Percentiles rank a stretch among this genome's conserved stretches.
Evolutionary conservation across 2,797 vertebrate species (phyloP).

Genomic region (Muscicapa striata): DNA sequence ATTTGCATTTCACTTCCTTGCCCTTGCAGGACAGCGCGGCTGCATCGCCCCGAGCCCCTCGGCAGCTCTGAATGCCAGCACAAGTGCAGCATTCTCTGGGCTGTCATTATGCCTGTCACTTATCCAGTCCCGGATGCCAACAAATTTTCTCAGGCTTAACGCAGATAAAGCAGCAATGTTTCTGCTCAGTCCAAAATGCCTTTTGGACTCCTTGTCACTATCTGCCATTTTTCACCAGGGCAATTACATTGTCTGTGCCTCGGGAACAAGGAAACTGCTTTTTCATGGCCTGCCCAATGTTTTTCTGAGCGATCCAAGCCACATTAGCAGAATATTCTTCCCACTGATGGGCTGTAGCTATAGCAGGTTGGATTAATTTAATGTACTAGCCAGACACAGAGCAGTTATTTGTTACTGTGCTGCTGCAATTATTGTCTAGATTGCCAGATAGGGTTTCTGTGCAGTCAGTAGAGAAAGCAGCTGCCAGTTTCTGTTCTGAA

Average conservation of each 20-base stretch:
- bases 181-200: conserved; percentile 59
- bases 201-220: conserved; percentile 64
- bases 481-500: conserved; percentile 63
- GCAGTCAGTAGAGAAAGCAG: conserved; percentile 39
- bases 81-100: conserved; percentile 64
- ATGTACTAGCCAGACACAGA: conserved; percentile 58
- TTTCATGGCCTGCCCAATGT: conserved; percentile 31
- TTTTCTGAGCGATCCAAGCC: conserved; percentile 26
- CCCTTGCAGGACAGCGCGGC: conserved; percentile 43
- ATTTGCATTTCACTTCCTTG: conserved; percentile 66
- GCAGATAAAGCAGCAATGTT: conserved; percentile 71
- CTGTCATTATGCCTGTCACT: conserved; percentile 71
- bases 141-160: conserved; percentile 72
- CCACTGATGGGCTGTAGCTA: conserved; percentile 11
- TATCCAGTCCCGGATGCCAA: conserved; percentile 67
- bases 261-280: conserved; percentile 33
- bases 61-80: conserved; percentile 59
- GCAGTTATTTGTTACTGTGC: conserved; percentile 54
- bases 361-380: conserved; percentile 68
- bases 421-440: conserved; percentile 55
- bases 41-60: conserved; percentile 32
- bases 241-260: conserved; percentile 61
- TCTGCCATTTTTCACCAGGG: conserved; percentile 60
- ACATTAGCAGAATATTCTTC: conserved; percentile 57
- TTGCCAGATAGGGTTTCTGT: conserved; percentile 61